Evolutionary conservation across 2,888 invertebrate species (phyloP).

Genomic region (Ischnus inquisitorius): DNA sequence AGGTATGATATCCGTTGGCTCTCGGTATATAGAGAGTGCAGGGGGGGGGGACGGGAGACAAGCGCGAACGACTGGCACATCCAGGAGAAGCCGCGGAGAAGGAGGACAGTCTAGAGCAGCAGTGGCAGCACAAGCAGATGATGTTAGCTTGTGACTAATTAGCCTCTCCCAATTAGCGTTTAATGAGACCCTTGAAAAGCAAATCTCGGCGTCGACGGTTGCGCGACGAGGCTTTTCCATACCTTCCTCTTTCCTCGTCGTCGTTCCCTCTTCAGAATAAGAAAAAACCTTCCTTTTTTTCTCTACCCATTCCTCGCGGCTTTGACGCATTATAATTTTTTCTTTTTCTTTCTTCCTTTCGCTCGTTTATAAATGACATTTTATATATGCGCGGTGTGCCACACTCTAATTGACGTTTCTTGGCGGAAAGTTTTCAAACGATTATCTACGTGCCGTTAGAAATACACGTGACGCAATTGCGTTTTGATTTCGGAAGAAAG

Average conservation of each 20-base stretch:
- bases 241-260: slow-evolving; percentile 17
- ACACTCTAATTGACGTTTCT: slow-evolving; percentile 7
- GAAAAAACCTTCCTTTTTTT: slow-evolving; percentile 30
- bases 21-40: not conserved
- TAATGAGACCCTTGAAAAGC: slow-evolving; percentile 75
- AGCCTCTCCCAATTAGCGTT: slow-evolving; percentile 75
- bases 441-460: not conserved
- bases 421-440: not conserved
- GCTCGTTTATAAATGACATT: slow-evolving; percentile 11
- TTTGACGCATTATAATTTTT: slow-evolving; percentile 10
- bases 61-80: slow-evolving; percentile 41
- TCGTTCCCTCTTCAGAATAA: slow-evolving; percentile 6
- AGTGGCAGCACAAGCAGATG: slow-evolving; percentile 59
- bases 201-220: slow-evolving; percentile 68
- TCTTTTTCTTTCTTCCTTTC: not conserved
- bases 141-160: slow-evolving; percentile 74
- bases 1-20: not conserved
- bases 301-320: slow-evolving; percentile 10
- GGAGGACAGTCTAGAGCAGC: slow-evolving; percentile 46
- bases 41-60: not conserved
- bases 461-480: no score
- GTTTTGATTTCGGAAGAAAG: no score
- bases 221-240: slow-evolving; percentile 49
- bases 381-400: not conserved
- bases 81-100: slow-evolving; percentile 40